Evolutionary conservation across 2,797 vertebrate genomes (phyloP).

Genomic region (Sebastes paucispinis): DNA sequence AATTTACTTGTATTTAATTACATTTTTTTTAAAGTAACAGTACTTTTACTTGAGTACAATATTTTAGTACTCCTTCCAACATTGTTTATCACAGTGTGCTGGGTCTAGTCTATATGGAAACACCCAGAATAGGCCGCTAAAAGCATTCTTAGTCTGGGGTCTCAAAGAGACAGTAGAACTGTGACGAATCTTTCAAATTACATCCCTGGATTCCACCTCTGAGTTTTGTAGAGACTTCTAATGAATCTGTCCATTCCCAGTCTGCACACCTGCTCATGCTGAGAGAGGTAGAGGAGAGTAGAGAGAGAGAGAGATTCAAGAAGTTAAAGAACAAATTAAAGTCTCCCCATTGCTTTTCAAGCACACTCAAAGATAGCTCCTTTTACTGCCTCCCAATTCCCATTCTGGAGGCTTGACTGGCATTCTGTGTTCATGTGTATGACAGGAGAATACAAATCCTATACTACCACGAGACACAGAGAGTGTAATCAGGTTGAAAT

Average conservation of each 20-base stretch:
- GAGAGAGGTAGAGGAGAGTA: neutral
- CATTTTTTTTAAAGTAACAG: neutral
- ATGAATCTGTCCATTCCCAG: constrained; percentile 30
- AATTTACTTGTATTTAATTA: neutral
- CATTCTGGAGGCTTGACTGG: constrained; percentile 1
- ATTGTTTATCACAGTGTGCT: neutral
- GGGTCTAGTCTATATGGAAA: neutral
- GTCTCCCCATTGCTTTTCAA: neutral
- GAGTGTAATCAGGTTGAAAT: neutral
- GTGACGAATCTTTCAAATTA: constrained; percentile 41
- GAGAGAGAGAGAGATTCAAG: neutral
- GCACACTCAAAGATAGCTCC: neutral
- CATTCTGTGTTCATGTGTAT: constrained; percentile 7
- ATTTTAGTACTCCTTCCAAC: neutral
- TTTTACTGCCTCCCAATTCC: constrained; percentile 6
- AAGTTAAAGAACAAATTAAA: constrained; percentile 38
- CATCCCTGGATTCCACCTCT: constrained; percentile 19
- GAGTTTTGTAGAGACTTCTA: constrained; percentile 33
- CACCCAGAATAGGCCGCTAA: neutral
- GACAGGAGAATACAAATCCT: neutral
- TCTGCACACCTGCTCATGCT: constrained; percentile 11
- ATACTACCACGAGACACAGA: neutral
- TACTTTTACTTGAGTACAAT: neutral
- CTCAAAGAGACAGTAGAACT: constrained; percentile 27
- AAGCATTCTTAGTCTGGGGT: neutral